A percentile compares a stretch with the other conserved stretches of the same genome.
Evolutionary conservation across 1,140 invertebrate genomes (phyloP).

Genomic region (Drosophila busckii): DNA sequence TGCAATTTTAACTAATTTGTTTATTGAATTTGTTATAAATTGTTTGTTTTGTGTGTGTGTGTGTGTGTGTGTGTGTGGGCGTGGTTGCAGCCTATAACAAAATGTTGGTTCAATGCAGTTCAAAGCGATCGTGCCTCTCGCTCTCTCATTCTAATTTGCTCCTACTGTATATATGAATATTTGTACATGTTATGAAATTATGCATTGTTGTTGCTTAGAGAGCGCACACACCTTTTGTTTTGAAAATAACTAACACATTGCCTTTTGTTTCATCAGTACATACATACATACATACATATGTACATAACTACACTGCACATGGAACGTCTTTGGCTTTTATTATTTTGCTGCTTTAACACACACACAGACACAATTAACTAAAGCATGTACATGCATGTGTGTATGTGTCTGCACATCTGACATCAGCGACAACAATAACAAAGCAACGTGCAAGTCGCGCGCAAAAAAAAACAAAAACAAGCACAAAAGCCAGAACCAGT

Average conservation of each 20-base stretch:
- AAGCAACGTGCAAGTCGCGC: constrained; percentile 50
- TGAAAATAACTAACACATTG: no score
- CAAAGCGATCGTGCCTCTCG: no score
- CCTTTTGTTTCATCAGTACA: constrained; percentile 17
- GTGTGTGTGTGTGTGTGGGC: constrained; percentile 15
- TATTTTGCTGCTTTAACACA: not conserved
- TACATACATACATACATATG: not conserved
- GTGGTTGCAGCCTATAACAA: not conserved
- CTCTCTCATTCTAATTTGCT: no score
- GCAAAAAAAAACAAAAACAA: constrained; percentile 25
- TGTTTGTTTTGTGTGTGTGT: constrained; percentile 13
- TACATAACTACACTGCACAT: constrained; percentile 11
- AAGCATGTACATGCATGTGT: constrained; percentile 10
- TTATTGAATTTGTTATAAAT: constrained; percentile 11
- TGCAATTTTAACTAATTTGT: no score
- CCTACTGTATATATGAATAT: no score
- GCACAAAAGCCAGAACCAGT: constrained; percentile 46
- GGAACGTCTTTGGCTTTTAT: not conserved
- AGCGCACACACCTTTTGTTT: no score
- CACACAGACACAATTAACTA: no score
- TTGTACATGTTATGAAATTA: no score
- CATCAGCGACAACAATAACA: constrained; percentile 69
- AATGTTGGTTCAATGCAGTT: constrained; percentile 13
- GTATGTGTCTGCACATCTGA: constrained; percentile 41
- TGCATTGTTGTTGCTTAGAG: no score